A percentile compares a stretch with the other conserved stretches of the same genome.
Evolutionary conservation across 2,888 invertebrate species (phyloP).

Genomic region (Eristalis pertinax): DNA sequence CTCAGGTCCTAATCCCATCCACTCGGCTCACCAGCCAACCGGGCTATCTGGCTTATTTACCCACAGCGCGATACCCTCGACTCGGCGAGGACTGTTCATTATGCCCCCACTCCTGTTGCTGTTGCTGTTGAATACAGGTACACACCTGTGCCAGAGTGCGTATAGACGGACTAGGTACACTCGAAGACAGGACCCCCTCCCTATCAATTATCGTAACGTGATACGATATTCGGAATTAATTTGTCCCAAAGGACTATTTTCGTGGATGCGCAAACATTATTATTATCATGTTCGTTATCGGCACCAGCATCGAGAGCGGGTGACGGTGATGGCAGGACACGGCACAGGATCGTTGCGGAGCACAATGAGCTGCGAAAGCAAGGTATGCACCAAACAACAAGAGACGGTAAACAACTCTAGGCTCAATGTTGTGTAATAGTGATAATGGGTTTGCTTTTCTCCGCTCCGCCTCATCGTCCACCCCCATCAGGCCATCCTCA

Average conservation of each 20-base stretch:
- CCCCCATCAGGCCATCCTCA: neutral
- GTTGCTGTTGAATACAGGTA: neutral
- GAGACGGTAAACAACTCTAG: constrained; percentile 52
- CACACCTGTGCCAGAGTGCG: constrained; percentile 15
- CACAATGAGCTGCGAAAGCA: neutral
- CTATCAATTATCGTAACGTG: constrained; percentile 66
- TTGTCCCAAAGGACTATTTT: constrained; percentile 69
- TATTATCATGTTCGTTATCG: constrained; percentile 66
- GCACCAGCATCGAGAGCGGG: constrained; percentile 47
- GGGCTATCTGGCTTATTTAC: constrained; percentile 36
- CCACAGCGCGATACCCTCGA: constrained; percentile 31
- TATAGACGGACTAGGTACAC: neutral
- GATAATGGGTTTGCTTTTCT: constrained; percentile 38
- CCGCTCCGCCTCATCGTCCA: neutral
- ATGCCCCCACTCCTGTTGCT: constrained; percentile 19
- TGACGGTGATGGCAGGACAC: neutral
- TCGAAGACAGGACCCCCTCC: constrained; percentile 11
- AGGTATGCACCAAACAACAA: neutral
- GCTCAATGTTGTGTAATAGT: constrained; percentile 39
- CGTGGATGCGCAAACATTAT: constrained; percentile 67
- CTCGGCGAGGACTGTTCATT: constrained; percentile 39
- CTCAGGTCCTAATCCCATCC: neutral
- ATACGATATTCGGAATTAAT: constrained; percentile 68
- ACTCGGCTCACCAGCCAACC: neutral
- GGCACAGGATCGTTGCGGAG: neutral